Conservation (phyloP, 2,888 invertebrate species). For the Dryadula phaetusa region DNA sequence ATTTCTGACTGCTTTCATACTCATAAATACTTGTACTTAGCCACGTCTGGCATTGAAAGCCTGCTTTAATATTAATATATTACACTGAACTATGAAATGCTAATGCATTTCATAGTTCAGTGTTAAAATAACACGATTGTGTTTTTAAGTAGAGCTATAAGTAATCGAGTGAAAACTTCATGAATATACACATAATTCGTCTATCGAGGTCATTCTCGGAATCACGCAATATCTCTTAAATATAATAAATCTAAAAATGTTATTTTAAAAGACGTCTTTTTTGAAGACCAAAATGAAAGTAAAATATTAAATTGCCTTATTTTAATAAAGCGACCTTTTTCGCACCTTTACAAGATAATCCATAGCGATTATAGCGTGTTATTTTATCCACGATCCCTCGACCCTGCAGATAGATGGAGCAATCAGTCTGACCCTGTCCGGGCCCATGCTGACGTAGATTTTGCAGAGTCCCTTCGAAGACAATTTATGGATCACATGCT, state of each 20-base stretch:
- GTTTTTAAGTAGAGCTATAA: constrained; percentile 12
- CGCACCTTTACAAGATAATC: constrained; percentile 41
- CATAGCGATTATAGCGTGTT: constrained; percentile 62
- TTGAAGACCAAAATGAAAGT: constrained; percentile 6
- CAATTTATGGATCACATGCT: constrained; percentile 77
- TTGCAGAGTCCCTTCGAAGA: constrained; percentile 63
- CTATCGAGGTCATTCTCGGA: not conserved
- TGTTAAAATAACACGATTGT: constrained; percentile 20
- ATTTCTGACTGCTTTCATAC: constrained; percentile 40
- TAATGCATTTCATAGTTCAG: constrained; percentile 15
- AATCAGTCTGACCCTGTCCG: constrained; percentile 69
- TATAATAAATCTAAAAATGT: not conserved
- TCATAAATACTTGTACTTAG: constrained; percentile 34
- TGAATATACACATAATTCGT: constrained; percentile 8
- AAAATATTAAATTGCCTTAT: constrained; percentile 13
- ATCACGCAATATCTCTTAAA: not conserved
- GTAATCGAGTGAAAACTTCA: not conserved
- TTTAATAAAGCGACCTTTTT: constrained; percentile 28
- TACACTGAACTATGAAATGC: no score
- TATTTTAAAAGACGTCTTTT: constrained; percentile 4
- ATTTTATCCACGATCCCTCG: constrained; percentile 69
- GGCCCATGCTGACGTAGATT: constrained; percentile 71
- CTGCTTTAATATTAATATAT: constrained; percentile 11
- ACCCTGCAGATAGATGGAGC: constrained; percentile 75
- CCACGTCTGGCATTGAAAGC: constrained; percentile 30